phyloP scores from a whole-genome alignment of 1,140 invertebrate species.

The Wasmannia auropunctata region DNA sequence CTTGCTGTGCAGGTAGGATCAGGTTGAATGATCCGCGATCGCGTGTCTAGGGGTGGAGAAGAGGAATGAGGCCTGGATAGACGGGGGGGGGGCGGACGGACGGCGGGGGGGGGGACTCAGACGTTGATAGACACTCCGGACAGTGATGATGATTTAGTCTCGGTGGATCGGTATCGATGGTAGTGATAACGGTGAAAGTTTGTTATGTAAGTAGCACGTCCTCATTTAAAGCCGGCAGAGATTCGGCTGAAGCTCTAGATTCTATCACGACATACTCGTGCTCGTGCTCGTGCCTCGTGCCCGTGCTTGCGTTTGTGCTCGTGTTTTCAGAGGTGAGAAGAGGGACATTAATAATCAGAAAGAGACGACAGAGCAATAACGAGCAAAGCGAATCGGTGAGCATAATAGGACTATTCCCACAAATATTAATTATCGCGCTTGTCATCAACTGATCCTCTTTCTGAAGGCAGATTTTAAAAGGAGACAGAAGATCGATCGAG shows the following conservation, averaged over 20 bases:
- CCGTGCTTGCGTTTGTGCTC: conserved; percentile 23
- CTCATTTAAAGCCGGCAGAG: conserved; percentile 21
- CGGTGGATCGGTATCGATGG: conserved; percentile 11
- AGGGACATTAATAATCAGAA: background rate
- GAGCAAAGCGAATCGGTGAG: conserved; percentile 42
- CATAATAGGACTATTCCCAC: conserved; percentile 7
- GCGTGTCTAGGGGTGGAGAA: conserved; percentile 84
- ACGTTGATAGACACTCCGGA: conserved; percentile 61
- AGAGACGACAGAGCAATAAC: background rate
- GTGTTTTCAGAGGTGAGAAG: background rate
- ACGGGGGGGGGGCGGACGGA: conserved; percentile 62
- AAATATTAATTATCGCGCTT: background rate
- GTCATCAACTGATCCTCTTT: background rate
- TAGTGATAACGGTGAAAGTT: conserved; percentile 18
- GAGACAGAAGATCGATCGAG: background rate
- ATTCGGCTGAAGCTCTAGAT: conserved; percentile 22
- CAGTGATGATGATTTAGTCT: conserved; percentile 52
- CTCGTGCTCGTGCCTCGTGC: conserved; percentile 40
- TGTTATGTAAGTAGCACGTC: background rate
- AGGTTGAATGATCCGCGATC: conserved; percentile 86
- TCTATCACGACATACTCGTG: conserved; percentile 2
- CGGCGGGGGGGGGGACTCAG: conserved; percentile 22
- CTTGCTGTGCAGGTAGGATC: conserved; percentile 88
- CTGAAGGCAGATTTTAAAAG: background rate
- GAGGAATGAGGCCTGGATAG: conserved; percentile 81